A percentile compares a stretch with the other conserved stretches of the same genome.
These are phyloP conservation scores for Sibirionetta formosa DNA, from an alignment of 2,797 vertebrate genomes.

Conservation along the genomic window DNA sequence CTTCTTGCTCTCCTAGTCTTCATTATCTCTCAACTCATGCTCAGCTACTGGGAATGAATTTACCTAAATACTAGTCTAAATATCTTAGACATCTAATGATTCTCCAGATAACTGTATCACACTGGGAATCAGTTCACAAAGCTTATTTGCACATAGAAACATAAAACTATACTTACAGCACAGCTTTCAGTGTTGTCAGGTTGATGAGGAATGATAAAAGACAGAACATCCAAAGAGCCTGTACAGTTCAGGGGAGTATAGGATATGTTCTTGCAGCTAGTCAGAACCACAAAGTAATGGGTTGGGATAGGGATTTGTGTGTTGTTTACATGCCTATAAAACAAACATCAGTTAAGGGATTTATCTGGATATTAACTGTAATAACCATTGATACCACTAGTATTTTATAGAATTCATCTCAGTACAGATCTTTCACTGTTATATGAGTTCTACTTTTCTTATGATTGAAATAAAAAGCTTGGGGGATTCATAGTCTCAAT, in stretches of 20 bases:
- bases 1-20: neutral
- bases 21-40: neutral
- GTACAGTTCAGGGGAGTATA: slow-evolving; percentile 80
- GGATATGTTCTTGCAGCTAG: slow-evolving; percentile 85
- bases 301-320: slow-evolving; percentile 86
- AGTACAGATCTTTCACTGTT: neutral
- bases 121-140: neutral
- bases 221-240: slow-evolving; percentile 79
- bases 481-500: neutral
- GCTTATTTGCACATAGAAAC: neutral
- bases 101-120: neutral
- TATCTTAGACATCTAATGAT: neutral
- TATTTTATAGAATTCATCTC: neutral
- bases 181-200: slow-evolving; percentile 91
- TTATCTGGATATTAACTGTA: neutral
- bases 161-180: slow-evolving; percentile 85
- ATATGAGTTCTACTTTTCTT: neutral
- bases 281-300: slow-evolving; percentile 94
- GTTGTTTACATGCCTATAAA: slow-evolving; percentile 70
- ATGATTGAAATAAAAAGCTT: neutral
- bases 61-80: neutral
- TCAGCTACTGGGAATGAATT: neutral
- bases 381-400: neutral
- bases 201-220: slow-evolving; percentile 93
- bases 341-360: neutral